Evolutionary conservation across 1,140 invertebrate species (phyloP).

Genomic region (Dreissena rostriformis): DNA sequence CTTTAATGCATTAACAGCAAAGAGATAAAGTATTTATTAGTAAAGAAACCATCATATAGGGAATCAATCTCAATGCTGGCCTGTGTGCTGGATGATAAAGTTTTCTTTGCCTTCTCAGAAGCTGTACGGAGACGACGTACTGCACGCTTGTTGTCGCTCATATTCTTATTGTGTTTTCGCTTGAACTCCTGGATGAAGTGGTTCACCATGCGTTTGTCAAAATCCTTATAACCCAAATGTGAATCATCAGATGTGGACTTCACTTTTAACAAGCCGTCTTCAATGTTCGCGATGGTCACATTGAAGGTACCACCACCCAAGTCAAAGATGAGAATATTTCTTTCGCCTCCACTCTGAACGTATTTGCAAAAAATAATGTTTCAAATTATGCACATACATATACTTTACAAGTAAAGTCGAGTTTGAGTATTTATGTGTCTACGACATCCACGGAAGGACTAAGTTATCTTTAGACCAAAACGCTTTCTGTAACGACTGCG

Average conservation of each 20-base stretch:
- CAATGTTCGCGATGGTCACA: slow-evolving; percentile 71
- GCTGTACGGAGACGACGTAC: slow-evolving; percentile 84
- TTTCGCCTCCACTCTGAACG: slow-evolving; percentile 80
- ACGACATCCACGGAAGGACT: too few species aligned
- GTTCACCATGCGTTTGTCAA: slow-evolving; percentile 78
- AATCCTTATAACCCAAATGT: slow-evolving; percentile 74
- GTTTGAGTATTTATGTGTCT: too few species aligned
- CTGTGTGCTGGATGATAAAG: too few species aligned
- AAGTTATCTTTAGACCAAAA: too few species aligned
- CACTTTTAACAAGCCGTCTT: slow-evolving; percentile 84
- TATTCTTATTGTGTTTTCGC: slow-evolving; percentile 76
- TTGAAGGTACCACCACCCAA: slow-evolving; percentile 72
- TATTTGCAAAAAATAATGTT: too few species aligned
- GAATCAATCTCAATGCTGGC: too few species aligned
- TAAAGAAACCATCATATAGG: background rate
- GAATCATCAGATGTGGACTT: slow-evolving; percentile 86
- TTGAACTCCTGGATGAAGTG: slow-evolving; percentile 78
- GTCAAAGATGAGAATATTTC: slow-evolving; percentile 79
- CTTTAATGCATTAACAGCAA: slow-evolving; percentile 62
- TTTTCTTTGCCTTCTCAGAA: too few species aligned
- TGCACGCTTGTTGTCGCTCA: slow-evolving; percentile 70
- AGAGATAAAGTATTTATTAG: slow-evolving; percentile 22
- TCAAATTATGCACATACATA: too few species aligned
- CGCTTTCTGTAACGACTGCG: too few species aligned
- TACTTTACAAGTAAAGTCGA: too few species aligned